Evolutionary conservation across 2,888 invertebrate genomes (phyloP), one percentile per base, ranked within the genome.

Genomic region (Tetanocera ferruginea): DNA sequence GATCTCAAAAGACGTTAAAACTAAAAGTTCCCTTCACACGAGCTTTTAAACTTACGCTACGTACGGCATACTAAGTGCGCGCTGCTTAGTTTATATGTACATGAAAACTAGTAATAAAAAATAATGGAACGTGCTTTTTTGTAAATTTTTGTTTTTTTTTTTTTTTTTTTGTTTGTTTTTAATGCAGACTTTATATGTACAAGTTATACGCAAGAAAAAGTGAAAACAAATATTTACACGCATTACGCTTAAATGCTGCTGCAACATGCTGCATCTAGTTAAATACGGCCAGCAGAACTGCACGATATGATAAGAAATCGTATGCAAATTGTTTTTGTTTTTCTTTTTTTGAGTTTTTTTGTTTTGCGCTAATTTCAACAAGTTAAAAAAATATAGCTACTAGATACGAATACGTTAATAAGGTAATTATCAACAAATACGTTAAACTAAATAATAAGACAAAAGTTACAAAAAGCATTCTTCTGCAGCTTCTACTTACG

Each of bases 401-500:
- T 34, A 28, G 62, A 34, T 17, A 28, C 11, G 14, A 37, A 66
- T 31, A 28, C 31, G 34, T n/a, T 34, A 9, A 34, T n/a, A 66
- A 66, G 17, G n/a, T 31, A n/a, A 66, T 34, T 9, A 66, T 66
- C 34, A 31, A 66, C 25, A 66, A 66, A 66, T 55, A 66, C 19
- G 19, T 66, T 31, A 31, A 66, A 14, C 19, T 14, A 37, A 43
- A 67, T 19, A 11, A 60, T 43, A 34, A 67, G 70, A 71, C 66
- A 76, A 73, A 67, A 70, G 72, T 80, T 78, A 73, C 62, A 76
- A 60, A 67, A 49, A 73, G 28, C 75, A 51, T 69, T 51, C 62
- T 66, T 52, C 70, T 31, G 67, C 34, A 75, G 78, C 78, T 78
- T 89, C 90, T 93, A 95, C 95, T 95, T 94, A 95, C 96, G 95